A percentile compares a stretch with the other conserved stretches of the same genome.
phyloP scores from a whole-genome alignment of 2,888 invertebrate genomes.

The Molanna angustata region DNA sequence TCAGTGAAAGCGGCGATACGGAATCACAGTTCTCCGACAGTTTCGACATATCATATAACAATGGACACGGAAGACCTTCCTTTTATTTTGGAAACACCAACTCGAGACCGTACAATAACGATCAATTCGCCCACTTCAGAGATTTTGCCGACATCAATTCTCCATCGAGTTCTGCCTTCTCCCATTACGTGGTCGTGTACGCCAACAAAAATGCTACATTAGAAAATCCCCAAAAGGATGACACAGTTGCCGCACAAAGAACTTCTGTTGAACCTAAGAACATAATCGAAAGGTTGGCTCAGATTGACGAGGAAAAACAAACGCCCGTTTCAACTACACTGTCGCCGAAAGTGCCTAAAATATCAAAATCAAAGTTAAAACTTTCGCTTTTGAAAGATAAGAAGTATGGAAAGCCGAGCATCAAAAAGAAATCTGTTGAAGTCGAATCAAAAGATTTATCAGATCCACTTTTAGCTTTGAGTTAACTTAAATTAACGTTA shows the following conservation, averaged over 20 bases:
- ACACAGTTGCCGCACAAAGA: conserved; percentile 20
- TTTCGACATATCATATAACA: conserved; percentile 62
- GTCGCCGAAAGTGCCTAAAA: conserved; percentile 48
- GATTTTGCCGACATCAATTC: conserved; percentile 89
- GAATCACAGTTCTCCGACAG: conserved; percentile 56
- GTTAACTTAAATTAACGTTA: conserved; percentile 54
- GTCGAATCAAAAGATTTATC: conserved; percentile 57
- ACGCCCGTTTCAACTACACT: conserved; percentile 15
- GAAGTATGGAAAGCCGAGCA: conserved; percentile 53
- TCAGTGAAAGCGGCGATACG: conserved; percentile 59
- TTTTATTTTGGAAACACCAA: conserved; percentile 63
- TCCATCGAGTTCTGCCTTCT: conserved; percentile 76
- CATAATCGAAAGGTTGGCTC: conserved; percentile 75
- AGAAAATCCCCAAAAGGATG: conserved; percentile 43
- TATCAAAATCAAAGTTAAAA: conserved; percentile 65
- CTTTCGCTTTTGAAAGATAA: conserved; percentile 54
- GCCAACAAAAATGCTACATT: conserved; percentile 74
- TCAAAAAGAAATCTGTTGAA: conserved; percentile 45
- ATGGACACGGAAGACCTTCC: conserved; percentile 70
- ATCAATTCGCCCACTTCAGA: conserved; percentile 86
- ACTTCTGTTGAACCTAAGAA: conserved; percentile 67
- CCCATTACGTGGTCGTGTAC: conserved; percentile 80
- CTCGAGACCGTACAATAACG: conserved; percentile 71
- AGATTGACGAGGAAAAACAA: conserved; percentile 60
- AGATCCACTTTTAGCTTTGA: conserved; percentile 66